phyloP scores from a whole-genome alignment of 2,888 invertebrate species.

The Furcula furcula region DNA sequence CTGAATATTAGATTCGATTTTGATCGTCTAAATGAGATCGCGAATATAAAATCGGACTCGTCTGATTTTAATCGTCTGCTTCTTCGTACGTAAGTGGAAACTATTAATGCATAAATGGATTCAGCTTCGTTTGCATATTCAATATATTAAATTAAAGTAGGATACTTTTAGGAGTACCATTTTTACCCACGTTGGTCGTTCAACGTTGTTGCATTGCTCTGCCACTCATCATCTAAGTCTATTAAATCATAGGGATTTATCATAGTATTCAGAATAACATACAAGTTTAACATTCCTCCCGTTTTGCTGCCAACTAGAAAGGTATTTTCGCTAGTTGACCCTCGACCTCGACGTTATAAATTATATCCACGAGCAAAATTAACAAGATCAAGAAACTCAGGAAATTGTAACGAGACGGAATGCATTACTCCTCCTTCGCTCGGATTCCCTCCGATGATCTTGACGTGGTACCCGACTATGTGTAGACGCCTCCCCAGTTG shows the following conservation, averaged over 20 bases:
- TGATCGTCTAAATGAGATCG: neutral
- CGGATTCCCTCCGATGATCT: slow-evolving; percentile 32
- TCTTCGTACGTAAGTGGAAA: neutral
- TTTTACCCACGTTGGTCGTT: too few relatives aligned
- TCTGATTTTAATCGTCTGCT: slow-evolving; percentile 1
- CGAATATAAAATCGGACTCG: neutral
- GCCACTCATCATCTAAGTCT: too few relatives aligned
- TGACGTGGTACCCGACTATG: slow-evolving; percentile 31
- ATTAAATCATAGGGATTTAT: too few relatives aligned
- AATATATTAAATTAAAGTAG: neutral
- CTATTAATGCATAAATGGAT: neutral
- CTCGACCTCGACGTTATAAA: neutral
- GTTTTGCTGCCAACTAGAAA: neutral
- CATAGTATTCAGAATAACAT: neutral
- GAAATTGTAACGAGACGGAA: slow-evolving; percentile 40
- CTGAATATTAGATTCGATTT: too few relatives aligned
- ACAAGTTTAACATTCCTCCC: neutral
- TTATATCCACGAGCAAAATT: slow-evolving; percentile 12
- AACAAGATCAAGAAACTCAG: slow-evolving; percentile 34
- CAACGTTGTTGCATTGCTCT: too few relatives aligned
- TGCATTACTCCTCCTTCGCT: slow-evolving; percentile 17
- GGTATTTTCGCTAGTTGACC: neutral
- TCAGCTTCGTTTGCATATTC: neutral
- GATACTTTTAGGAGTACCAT: too few relatives aligned
- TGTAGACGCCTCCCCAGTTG: slow-evolving; percentile 17